Evolutionary conservation across 2,888 invertebrate genomes (phyloP).

Genomic region (Cataglyphis livida): DNA sequence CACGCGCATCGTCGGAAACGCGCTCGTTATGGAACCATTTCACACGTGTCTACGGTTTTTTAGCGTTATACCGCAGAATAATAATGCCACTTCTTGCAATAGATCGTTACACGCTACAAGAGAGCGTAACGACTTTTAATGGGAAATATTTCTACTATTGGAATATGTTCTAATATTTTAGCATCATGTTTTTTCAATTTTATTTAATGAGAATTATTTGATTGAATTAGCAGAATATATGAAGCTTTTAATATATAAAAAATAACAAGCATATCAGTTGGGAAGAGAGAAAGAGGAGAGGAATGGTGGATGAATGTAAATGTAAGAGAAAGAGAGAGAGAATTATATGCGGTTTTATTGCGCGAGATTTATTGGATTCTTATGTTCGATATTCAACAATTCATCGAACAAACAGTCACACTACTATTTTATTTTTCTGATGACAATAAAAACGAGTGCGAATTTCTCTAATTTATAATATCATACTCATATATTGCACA

Average conservation of each 20-base stretch:
- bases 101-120: slow-evolving; percentile 9
- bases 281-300: background rate
- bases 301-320: background rate
- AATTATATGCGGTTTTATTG: slow-evolving; percentile 1
- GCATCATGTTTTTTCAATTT: background rate
- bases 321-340: background rate
- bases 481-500: background rate
- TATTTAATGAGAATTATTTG: slow-evolving; percentile 12
- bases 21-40: slow-evolving; percentile 37
- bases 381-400: background rate
- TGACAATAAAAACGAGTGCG: background rate
- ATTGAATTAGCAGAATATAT: background rate
- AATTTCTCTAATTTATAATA: background rate
- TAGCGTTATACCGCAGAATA: slow-evolving; percentile 21
- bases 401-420: background rate
- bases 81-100: slow-evolving; percentile 13
- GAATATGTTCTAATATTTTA: background rate
- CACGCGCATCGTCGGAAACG: slow-evolving; percentile 36
- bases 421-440: slow-evolving; percentile 11
- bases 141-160: background rate
- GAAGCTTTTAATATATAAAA: background rate
- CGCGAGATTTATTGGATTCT: background rate
- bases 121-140: slow-evolving; percentile 14
- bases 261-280: background rate
- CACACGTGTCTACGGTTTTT: slow-evolving; percentile 37